These are phyloP conservation scores for Sebastes flavidus DNA, from an alignment of 2,797 vertebrate species.

Conservation along the genomic window DNA sequence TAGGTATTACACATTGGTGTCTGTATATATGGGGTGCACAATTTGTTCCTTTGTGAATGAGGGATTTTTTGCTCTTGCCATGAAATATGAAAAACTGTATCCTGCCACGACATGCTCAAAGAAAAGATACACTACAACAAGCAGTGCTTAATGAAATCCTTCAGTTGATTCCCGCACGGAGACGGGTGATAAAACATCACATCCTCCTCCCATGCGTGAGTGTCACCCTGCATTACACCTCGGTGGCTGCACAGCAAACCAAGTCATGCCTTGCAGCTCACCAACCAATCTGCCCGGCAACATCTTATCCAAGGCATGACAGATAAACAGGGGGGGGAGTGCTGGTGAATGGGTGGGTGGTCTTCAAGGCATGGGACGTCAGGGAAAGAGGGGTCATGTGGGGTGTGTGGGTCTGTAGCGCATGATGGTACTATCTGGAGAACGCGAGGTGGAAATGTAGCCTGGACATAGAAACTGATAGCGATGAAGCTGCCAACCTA, in stretches of 20 bases:
- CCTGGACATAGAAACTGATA: not conserved
- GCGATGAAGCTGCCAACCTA: not conserved
- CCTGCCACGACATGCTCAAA: not conserved
- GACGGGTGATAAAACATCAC: slow-evolving; percentile 30
- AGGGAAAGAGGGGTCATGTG: not conserved
- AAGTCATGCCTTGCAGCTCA: slow-evolving; percentile 38
- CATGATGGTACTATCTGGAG: not conserved
- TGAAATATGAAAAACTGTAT: slow-evolving; percentile 12
- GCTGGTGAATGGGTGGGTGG: slow-evolving; percentile 15
- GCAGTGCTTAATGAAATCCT: slow-evolving; percentile 23
- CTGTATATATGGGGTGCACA: not conserved
- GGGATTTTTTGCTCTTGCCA: not conserved
- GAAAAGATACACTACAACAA: not conserved
- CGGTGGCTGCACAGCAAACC: slow-evolving; percentile 43
- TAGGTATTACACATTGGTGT: not conserved
- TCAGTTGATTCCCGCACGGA: not conserved
- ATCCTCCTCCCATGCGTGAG: slow-evolving; percentile 39
- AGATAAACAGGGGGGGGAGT: slow-evolving; percentile 19
- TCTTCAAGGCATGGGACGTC: slow-evolving; percentile 28
- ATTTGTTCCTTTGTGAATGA: slow-evolving; percentile 1
- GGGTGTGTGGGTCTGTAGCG: not conserved
- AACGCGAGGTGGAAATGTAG: not conserved
- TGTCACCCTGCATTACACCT: slow-evolving; percentile 52
- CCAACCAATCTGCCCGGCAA: slow-evolving; percentile 71
- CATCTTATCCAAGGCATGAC: slow-evolving; percentile 54